Conservation (phyloP, 2,797 vertebrate species). For the Tarsius wallacei region DNA sequence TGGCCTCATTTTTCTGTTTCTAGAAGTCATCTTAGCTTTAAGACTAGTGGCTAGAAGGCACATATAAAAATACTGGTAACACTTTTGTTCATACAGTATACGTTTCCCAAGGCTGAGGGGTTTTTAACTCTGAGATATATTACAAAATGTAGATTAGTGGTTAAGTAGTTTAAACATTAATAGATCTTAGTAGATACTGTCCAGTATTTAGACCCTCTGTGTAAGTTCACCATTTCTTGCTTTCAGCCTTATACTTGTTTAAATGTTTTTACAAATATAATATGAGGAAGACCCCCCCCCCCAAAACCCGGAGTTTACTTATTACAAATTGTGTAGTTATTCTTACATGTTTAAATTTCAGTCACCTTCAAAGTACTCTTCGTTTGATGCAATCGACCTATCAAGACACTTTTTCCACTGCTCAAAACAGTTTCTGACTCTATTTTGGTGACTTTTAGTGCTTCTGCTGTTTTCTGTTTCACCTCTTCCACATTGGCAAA, state of each 20-base stretch:
- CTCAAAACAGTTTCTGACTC: too few species aligned
- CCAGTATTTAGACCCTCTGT: background rate
- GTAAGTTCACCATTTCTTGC: background rate
- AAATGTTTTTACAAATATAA: background rate
- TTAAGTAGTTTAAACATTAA: conserved; percentile 11
- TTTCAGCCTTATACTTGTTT: background rate
- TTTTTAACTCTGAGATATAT: background rate
- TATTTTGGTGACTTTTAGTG: too few species aligned
- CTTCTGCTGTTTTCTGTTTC: too few species aligned
- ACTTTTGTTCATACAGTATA: background rate
- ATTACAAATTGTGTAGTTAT: too few species aligned
- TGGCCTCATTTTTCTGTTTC: background rate
- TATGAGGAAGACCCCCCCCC: too few species aligned
- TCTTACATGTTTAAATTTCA: too few species aligned
- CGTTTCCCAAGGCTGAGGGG: background rate
- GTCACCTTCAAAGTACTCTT: too few species aligned
- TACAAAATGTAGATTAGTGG: background rate
- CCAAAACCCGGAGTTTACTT: too few species aligned
- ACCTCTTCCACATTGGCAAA: too few species aligned
- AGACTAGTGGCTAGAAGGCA: background rate
- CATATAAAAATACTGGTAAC: background rate
- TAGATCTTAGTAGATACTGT: background rate
- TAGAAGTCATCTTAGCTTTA: background rate
- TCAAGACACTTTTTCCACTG: too few species aligned
- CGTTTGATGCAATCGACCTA: too few species aligned